Percentiles rank a stretch among this genome's conserved stretches.
These are phyloP conservation scores for Schizotus pectinicornis DNA, from an alignment of 2,888 invertebrate species.

Conservation along the genomic window DNA sequence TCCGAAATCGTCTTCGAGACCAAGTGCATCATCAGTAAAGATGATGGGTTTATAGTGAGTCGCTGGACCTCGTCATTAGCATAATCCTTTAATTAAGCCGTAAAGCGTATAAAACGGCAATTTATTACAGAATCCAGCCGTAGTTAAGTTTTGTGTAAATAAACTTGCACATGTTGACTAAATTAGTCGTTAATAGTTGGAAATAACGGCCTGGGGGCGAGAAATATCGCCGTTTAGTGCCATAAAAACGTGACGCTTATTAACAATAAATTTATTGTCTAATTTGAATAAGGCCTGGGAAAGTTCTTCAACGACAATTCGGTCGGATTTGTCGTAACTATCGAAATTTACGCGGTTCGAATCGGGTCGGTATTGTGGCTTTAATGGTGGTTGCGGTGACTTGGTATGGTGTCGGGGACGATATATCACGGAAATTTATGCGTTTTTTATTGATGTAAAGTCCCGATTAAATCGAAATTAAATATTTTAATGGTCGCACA, in stretches of 20 bases:
- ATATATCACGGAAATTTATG: conserved; percentile 54
- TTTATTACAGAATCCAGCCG: conserved; percentile 33
- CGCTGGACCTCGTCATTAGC: conserved; percentile 28
- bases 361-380: neutral
- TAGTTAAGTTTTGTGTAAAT: conserved; percentile 33
- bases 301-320: conserved; percentile 7
- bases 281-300: conserved; percentile 29
- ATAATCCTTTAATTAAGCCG: conserved; percentile 35
- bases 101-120: conserved; percentile 33
- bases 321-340: conserved; percentile 17
- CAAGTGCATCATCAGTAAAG: conserved; percentile 1
- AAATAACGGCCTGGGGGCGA: conserved; percentile 31
- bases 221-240: conserved; percentile 31
- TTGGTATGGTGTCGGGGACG: conserved; percentile 3
- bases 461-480: conserved; percentile 57
- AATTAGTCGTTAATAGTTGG: conserved; percentile 32
- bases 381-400: neutral
- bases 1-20: too few species aligned
- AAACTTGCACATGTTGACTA: conserved; percentile 32
- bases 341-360: conserved; percentile 7
- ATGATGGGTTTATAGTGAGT: conserved; percentile 20
- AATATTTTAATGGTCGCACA: conserved; percentile 51
- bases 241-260: conserved; percentile 30
- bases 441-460: conserved; percentile 56
- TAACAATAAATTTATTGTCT: conserved; percentile 32